These are phyloP conservation scores for Euzophera pinguis DNA, from an alignment of 2,888 invertebrate species.

Conservation along the genomic window DNA sequence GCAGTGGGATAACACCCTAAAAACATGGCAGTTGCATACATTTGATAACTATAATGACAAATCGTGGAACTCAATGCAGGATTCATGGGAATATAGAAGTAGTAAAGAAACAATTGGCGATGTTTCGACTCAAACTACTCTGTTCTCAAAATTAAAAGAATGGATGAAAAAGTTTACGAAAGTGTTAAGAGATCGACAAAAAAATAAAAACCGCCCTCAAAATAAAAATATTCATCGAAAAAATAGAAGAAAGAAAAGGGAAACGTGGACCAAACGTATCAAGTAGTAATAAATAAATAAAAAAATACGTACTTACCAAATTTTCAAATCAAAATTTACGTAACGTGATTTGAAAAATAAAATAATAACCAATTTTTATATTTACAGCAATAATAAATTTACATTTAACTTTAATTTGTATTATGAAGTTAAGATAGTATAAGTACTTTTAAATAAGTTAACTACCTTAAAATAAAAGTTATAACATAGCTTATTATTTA, in stretches of 20 bases:
- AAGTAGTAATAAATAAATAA: constrained; percentile 29
- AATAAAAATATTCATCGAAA: constrained; percentile 30
- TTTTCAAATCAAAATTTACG: background rate
- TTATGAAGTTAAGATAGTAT: too few species aligned
- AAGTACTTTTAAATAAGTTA: too few species aligned
- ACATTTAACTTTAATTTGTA: too few species aligned
- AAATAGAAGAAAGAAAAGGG: constrained; percentile 54
- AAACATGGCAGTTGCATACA: constrained; percentile 71
- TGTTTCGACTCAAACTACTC: constrained; percentile 29
- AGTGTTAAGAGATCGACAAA: constrained; percentile 30
- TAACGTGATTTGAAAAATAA: too few species aligned
- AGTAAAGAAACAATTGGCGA: constrained; percentile 30
- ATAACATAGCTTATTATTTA: too few species aligned
- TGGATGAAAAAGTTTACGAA: constrained; percentile 43
- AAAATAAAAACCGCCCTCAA: constrained; percentile 20
- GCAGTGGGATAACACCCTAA: constrained; percentile 79
- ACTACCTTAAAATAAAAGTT: too few species aligned
- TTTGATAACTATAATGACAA: constrained; percentile 45
- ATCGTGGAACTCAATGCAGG: background rate
- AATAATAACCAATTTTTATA: too few species aligned
- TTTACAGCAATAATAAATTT: too few species aligned
- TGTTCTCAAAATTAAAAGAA: constrained; percentile 46
- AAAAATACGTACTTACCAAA: background rate
- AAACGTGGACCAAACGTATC: constrained; percentile 46
- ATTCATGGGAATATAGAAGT: constrained; percentile 28